Evolutionary conservation across 2,888 invertebrate species (phyloP).

Genomic region (Tanypteryx hageni): DNA sequence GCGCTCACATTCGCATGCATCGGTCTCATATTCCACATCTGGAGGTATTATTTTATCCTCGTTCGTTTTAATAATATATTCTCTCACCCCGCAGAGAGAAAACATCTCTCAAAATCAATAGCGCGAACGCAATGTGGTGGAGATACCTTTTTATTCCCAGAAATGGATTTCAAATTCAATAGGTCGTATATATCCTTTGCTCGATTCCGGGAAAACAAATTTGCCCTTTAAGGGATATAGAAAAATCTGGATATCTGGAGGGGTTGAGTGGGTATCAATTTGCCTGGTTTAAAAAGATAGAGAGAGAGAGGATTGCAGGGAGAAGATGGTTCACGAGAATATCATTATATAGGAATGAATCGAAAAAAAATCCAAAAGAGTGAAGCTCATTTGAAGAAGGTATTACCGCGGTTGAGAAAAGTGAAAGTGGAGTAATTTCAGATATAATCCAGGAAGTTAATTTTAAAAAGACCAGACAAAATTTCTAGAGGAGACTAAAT

Average conservation of each 20-base stretch:
- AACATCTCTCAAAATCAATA: neutral
- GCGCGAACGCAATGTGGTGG: neutral
- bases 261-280: neutral
- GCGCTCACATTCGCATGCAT: neutral
- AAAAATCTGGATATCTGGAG: neutral
- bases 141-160: neutral
- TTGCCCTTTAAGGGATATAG: neutral
- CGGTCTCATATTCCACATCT: neutral
- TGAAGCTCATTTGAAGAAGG: too few species aligned
- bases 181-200: neutral
- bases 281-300: neutral
- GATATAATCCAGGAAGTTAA: too few species aligned
- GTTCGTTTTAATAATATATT: neutral
- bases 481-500: too few species aligned
- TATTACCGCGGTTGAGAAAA: too few species aligned
- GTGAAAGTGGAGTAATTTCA: too few species aligned
- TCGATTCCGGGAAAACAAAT: neutral
- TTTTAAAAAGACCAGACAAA: too few species aligned
- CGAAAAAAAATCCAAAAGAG: neutral
- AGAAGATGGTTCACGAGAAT: neutral
- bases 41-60: neutral
- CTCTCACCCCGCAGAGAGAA: neutral
- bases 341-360: neutral
- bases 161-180: slow-evolving; percentile 1
- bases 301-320: neutral